Evolutionary conservation across 2,888 invertebrate genomes (phyloP).

Genomic region (Acronicta alni): DNA sequence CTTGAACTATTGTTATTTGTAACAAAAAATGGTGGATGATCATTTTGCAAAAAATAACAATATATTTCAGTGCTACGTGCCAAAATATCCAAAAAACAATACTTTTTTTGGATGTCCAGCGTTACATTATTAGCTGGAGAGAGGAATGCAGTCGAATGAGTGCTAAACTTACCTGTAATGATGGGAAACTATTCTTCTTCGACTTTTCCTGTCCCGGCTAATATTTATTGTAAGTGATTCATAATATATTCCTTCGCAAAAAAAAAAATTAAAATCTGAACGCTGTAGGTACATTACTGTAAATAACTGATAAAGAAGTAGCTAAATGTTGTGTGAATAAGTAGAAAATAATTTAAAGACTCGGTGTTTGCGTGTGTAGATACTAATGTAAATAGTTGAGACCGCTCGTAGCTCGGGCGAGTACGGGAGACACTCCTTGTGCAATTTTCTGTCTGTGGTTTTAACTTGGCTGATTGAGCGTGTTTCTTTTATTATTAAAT

Average conservation of each 20-base stretch:
- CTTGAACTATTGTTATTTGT: background rate
- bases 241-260: too few species aligned
- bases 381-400: conserved; percentile 66
- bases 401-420: conserved; percentile 25
- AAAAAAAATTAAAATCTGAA: too few species aligned
- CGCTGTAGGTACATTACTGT: conserved; percentile 64
- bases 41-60: conserved; percentile 2
- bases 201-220: too few species aligned
- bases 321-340: conserved; percentile 86
- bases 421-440: conserved; percentile 39
- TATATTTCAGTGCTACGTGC: background rate
- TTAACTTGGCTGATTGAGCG: conserved; percentile 27
- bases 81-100: too few species aligned
- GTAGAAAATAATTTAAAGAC: conserved; percentile 79
- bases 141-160: too few species aligned
- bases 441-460: conserved; percentile 45
- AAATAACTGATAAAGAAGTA: conserved; percentile 82
- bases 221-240: too few species aligned
- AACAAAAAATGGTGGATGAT: background rate
- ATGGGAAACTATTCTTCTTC: too few species aligned
- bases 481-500: background rate
- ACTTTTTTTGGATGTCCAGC: too few species aligned
- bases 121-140: too few species aligned
- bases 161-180: too few species aligned
- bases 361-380: conserved; percentile 88